Evolutionary conservation across 2,797 vertebrate genomes (phyloP), one percentile per base, ranked within the genome.

Genomic region (Chaenodraco wilsoni): DNA sequence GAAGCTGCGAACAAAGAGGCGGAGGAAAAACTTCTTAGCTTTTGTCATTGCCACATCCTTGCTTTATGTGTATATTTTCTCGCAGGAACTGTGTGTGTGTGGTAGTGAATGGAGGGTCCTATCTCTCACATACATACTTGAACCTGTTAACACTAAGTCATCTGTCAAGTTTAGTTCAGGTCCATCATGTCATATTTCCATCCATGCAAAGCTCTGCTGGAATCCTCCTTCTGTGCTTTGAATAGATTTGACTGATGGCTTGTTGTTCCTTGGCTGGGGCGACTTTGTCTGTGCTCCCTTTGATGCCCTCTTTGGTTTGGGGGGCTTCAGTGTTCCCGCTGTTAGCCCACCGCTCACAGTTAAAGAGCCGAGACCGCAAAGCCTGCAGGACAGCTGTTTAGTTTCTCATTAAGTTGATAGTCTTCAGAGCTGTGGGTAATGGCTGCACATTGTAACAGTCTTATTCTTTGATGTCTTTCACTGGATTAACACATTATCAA

Each of bases 231-330:
- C 69, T 57, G 69, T n/a, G 81, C 69, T 84, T 79, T 87, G 80
- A 87, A 83, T 79, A 73, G 83, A 79, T 79, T 83, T 86, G 85
- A 82, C 74, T 73, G 78, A 81, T 69, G 66, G 49, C 56, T 64
- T 67, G 72, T 78, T 78, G 75, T 62, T 81, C 14, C 65, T 78
- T 27, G n/a, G 17, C 52, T 46, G 40, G 56, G 54, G 44, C 31
- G 21, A 68, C 61, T 59, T 77, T 80, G 79, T 81, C 61, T 79
- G 59, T 51, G 40, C 49, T 71, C 58, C 67, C 45, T 64, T 11
- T 51, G 48, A 44, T 64, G 54, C 43, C 31, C 46, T 43, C 52
- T 49, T 60, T 6, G 16, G 57, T 19, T 17, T 14, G 44, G 10
- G 46, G 12, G 19, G 17, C 5, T n/a, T 41, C 45, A 2, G 31